Conservation (phyloP, 37 sponge, comb jelly and placozoan species). For the Theonella swinhoei region DNA sequence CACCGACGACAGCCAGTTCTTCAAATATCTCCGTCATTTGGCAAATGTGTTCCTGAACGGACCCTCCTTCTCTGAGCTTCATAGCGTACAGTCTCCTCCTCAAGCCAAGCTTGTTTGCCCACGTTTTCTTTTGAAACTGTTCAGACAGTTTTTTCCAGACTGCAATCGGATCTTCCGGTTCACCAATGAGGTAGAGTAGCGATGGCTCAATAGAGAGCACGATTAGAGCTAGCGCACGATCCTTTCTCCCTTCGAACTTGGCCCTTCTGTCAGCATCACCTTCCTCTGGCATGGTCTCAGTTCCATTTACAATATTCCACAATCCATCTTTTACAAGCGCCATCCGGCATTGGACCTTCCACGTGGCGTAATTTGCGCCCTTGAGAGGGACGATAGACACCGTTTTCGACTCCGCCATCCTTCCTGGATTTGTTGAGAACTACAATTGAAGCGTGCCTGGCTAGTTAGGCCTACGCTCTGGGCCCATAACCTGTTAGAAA, state of each 20-base stretch:
- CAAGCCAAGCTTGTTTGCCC: conserved; percentile 53
- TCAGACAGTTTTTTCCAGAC: conserved; percentile 55
- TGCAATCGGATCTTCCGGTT: conserved; percentile 32
- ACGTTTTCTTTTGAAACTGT: conserved; percentile 63
- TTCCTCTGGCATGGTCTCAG: conserved; percentile 1
- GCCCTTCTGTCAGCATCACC: conserved; percentile 9
- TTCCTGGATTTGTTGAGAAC: too few relatives aligned
- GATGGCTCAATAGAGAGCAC: conserved; percentile 58
- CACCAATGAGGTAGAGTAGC: conserved; percentile 55
- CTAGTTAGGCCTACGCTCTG: too few relatives aligned
- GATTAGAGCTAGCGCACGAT: conserved; percentile 48
- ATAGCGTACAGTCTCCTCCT: conserved; percentile 46
- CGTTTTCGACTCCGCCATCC: too few relatives aligned
- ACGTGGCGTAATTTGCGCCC: too few relatives aligned
- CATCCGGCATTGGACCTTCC: too few relatives aligned
- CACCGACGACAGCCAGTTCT: conserved; percentile 40
- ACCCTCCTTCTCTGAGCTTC: conserved; percentile 46
- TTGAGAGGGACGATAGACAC: too few relatives aligned
- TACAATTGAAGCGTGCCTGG: too few relatives aligned
- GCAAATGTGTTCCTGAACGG: too few relatives aligned
- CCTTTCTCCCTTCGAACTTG: conserved; percentile 34
- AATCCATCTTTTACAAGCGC: too few relatives aligned
- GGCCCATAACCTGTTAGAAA: too few relatives aligned
- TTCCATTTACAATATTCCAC: too few relatives aligned
- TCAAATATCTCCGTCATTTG: conserved; percentile 59